Evolutionary conservation across 2,888 invertebrate species (phyloP), one percentile per base, ranked within the genome.

Genomic region (Melieria crassipennis): DNA sequence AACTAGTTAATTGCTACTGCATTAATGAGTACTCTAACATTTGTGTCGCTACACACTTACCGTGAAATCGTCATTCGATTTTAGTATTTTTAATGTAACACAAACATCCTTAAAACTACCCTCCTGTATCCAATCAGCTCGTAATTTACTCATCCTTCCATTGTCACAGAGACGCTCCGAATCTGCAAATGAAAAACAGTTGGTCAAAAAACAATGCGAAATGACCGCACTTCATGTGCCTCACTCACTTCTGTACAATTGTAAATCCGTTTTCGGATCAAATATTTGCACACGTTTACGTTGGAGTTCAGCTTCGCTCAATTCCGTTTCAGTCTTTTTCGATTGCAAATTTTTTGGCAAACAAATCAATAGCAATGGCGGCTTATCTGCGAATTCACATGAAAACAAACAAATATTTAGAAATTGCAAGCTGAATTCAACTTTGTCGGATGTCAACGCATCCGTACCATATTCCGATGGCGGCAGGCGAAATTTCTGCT

Each of bases 401-500:
- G 30, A 11, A 46, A 13, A 16, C 11, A 52, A 7, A 5, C 30
- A 50, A 16, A 48, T 10, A n/a, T 7, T 7, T 52, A 52, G 30
- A 30, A n/a, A 52, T 9, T 5, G 13, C 13, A 5, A 5, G 6
- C 13, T 7, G 11, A 42, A 4, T 4, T n/a, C n/a, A 52, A 43
- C 7, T 11, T 42, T 56, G 16, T 56, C 48, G 30, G 47, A n/a
- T 11, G 5, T 11, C 16, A 16, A 16, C 16, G 16, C 16, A 16
- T 16, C 16, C 65, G 30, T 87, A 94, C 94, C 96, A 87, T 94
- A 94, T 89, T 95, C 95, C 0, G 95, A 94, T 9, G 95, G 93
- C 42, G 94, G 95, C 83, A 96, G 89, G 79, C 95, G 81, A 61
- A 81, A 80, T 65, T 84, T 84, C 45, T 78, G 78, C 4, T 80